Evolutionary conservation across 2,797 vertebrate species (phyloP).

Genomic region (Miichthys miiuy): DNA sequence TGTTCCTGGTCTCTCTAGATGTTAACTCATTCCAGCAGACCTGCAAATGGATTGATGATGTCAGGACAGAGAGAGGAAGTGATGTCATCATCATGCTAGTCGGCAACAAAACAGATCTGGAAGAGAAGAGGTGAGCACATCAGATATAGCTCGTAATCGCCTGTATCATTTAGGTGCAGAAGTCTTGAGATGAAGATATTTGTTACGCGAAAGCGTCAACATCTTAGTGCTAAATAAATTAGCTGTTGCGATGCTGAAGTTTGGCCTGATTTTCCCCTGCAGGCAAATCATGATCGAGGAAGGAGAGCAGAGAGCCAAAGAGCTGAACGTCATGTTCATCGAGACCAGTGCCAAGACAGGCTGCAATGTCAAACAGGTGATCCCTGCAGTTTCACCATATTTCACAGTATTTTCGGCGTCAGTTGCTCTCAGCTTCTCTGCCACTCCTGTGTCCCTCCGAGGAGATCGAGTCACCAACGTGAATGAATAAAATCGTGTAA

Average conservation of each 20-base stretch:
- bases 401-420: constrained; percentile 42
- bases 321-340: constrained; percentile 96
- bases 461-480: background rate
- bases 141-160: background rate
- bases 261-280: constrained; percentile 51
- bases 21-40: constrained; percentile 96
- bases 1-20: constrained; percentile 80
- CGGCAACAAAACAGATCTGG: constrained; percentile 95
- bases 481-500: background rate
- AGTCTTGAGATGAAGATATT: background rate
- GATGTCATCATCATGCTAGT: constrained; percentile 97
- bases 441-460: background rate
- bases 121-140: constrained; percentile 90
- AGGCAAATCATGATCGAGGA: constrained; percentile 96
- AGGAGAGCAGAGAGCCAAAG: constrained; percentile 94
- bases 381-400: constrained; percentile 59
- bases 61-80: constrained; percentile 95
- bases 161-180: background rate
- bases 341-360: constrained; percentile 96
- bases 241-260: constrained; percentile 40
- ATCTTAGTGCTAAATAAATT: constrained; percentile 23
- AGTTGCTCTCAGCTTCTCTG: constrained; percentile 19
- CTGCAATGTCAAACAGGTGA: constrained; percentile 97
- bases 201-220: background rate
- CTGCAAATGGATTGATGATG: constrained; percentile 96